Conservation (phyloP, 2,113 vertebrate species). For the Salminus brasiliensis region DNA sequence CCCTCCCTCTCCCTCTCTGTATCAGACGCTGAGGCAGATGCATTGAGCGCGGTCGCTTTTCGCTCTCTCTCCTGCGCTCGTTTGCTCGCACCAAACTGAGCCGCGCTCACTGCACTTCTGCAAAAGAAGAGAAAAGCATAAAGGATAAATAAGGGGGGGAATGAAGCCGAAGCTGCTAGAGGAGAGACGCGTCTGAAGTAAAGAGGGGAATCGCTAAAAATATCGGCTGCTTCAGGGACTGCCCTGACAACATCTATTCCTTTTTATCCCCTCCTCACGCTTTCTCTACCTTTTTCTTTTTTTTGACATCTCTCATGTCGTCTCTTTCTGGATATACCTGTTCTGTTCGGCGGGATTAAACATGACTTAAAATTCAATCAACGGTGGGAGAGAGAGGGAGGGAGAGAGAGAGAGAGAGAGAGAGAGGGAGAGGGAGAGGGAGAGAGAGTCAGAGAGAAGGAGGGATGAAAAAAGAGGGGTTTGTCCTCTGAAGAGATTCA, state of each 20-base stretch:
- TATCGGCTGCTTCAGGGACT: constrained; percentile 40
- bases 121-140: background rate
- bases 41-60: constrained; percentile 28
- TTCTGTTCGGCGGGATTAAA: constrained; percentile 50
- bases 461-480: constrained; percentile 54
- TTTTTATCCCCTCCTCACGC: constrained; percentile 5
- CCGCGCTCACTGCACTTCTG: constrained; percentile 34
- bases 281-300: background rate
- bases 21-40: constrained; percentile 46
- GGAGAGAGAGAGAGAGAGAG: constrained; percentile 7
- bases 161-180: background rate
- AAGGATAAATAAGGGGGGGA: constrained; percentile 9
- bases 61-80: constrained; percentile 7
- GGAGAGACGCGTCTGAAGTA: background rate
- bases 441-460: background rate
- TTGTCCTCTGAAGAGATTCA: constrained; percentile 59
- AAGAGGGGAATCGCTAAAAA: constrained; percentile 45
- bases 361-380: constrained; percentile 61
- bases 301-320: constrained; percentile 7
- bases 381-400: constrained; percentile 32
- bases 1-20: constrained; percentile 7
- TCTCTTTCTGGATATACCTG: constrained; percentile 53
- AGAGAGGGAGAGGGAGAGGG: constrained; percentile 25
- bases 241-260: constrained; percentile 31
- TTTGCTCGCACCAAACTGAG: constrained; percentile 19